Conservation (phyloP, 2,797 vertebrate genomes). For the Ctenochaetus hawaiiensis region DNA sequence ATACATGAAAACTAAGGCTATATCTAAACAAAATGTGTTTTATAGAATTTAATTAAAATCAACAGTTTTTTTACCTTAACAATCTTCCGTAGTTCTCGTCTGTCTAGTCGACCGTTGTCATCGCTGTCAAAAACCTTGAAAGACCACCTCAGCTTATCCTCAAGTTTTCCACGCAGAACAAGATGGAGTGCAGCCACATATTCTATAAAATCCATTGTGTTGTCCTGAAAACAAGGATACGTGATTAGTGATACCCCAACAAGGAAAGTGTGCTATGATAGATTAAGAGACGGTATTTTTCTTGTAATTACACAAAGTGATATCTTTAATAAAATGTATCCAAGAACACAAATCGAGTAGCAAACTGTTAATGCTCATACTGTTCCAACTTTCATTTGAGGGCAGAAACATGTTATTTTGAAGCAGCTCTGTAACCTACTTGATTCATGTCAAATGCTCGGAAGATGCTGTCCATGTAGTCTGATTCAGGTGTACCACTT, state of each 20-base stretch:
- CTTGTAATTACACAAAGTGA: no score
- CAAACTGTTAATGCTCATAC: neutral
- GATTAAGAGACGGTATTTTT: neutral
- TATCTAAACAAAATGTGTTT: neutral
- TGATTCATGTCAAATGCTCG: slow-evolving; percentile 73
- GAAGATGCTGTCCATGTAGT: slow-evolving; percentile 73
- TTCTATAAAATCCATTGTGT: slow-evolving; percentile 73
- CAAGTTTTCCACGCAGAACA: slow-evolving; percentile 71
- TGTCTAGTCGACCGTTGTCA: slow-evolving; percentile 68
- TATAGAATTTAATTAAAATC: neutral
- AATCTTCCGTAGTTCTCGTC: slow-evolving; percentile 66
- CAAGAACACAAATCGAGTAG: neutral
- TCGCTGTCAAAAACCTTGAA: slow-evolving; percentile 78
- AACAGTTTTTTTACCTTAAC: slow-evolving; percentile 50
- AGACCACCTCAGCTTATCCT: slow-evolving; percentile 75
- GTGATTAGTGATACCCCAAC: neutral
- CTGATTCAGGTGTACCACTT: slow-evolving; percentile 50
- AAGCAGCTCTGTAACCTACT: slow-evolving; percentile 43
- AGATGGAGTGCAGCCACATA: slow-evolving; percentile 77
- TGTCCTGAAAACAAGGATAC: slow-evolving; percentile 58
- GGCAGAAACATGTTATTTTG: neutral
- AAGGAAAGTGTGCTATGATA: neutral
- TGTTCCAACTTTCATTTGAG: neutral
- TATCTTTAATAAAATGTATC: neutral
- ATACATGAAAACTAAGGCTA: no score